Evolutionary conservation across 2,113 vertebrate species (phyloP).

Genomic region (Varanus komodoensis): DNA sequence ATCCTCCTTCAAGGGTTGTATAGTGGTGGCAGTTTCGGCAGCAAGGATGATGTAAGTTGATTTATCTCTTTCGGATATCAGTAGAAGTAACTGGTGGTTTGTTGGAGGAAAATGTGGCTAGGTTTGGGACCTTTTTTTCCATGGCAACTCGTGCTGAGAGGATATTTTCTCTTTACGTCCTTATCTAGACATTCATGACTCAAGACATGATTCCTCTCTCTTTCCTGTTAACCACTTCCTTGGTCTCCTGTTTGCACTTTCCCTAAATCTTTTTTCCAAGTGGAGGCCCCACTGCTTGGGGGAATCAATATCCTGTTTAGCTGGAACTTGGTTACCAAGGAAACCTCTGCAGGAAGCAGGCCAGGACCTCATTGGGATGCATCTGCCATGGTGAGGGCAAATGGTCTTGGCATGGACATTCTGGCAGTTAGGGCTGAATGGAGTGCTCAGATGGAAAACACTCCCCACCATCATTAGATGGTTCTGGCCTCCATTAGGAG

Average conservation of each 20-base stretch:
- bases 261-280: conserved; percentile 59
- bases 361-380: conserved; percentile 64
- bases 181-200: neutral
- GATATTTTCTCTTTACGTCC: neutral
- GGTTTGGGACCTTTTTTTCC: neutral
- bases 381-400: conserved; percentile 51
- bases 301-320: conserved; percentile 80
- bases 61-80: neutral
- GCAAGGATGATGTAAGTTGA: no score
- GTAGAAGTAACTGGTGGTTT: neutral
- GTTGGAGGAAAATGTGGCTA: neutral
- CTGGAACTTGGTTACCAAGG: conserved; percentile 75
- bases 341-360: conserved; percentile 64
- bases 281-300: conserved; percentile 69
- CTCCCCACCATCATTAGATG: conserved; percentile 49
- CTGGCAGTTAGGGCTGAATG: conserved; percentile 52
- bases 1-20: neutral
- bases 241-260: conserved; percentile 39
- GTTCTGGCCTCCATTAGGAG: conserved; percentile 62
- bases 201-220: neutral
- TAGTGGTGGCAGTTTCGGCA: no score
- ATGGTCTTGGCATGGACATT: conserved; percentile 52
- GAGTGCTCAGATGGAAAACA: conserved; percentile 40
- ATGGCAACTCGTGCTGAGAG: neutral
- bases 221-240: conserved; percentile 15